Base-by-base conservation (phyloP, 1,140 invertebrate genomes). In the Drosophila albomicans region DNA sequence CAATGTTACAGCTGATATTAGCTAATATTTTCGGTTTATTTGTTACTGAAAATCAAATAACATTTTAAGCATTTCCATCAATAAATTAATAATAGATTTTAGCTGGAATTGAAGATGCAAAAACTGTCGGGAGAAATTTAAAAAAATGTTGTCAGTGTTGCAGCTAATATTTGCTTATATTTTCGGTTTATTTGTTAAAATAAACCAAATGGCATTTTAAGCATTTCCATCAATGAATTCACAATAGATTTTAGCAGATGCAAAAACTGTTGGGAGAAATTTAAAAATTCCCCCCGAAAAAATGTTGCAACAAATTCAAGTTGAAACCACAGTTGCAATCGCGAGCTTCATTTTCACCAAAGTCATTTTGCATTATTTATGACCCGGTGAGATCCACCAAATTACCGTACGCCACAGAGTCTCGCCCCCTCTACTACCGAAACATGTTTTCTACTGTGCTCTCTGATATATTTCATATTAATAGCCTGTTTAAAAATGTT, bases 401-500 rank as follows among this genome's bases (percentile, higher is more conserved):
- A 74, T 69, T 74, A 65, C 57, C 49, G 16, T 8, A 16, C n/a
- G 25, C 65, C 64, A 48, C 65, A 69, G 16, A 30, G 43, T 10
- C 13, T 38, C 30, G 13, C 54, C 32, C 28, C 57, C 43, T 25
- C 20, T 25, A 25, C 20, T 25, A 25, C 20, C 20, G 20, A 25
- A 15, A 16, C 56, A 15, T 16, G 35, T 32, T 28, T 13, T 11
- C 13, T 38, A 25, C 41, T 45, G 54, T 8, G 11, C 11, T 45
- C 54, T 65, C 54, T 67, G 54, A 70, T 72, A 62, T 88, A 72
- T 84, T 78, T 84, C 77, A 84, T 75, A 88, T 84, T 78, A 87
- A 87, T 84, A 79, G 80, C 80, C 85, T 88, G 77, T 75, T 84
- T 88, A 72, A 80, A 76, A 87, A 82, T 80, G 76, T 71, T 87